These are phyloP conservation scores for Marmota flaviventris DNA, from an alignment of 2,113 vertebrate genomes.

Conservation along the genomic window DNA sequence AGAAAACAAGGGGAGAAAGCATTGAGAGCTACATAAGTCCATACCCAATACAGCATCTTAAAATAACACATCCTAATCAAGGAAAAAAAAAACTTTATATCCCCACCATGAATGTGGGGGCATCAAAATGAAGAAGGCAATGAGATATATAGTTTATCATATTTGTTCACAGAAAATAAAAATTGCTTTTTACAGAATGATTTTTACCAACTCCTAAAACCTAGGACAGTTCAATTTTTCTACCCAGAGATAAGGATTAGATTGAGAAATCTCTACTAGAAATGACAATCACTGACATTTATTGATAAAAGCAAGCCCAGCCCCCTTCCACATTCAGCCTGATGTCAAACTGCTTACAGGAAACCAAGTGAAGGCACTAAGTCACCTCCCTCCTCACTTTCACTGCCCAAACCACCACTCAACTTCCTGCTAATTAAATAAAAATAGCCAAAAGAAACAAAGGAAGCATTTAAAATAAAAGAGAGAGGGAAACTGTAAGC, in stretches of 20 bases:
- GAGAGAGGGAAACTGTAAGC: background rate
- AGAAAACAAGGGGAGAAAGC: background rate
- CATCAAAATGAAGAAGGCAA: background rate
- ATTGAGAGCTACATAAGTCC: background rate
- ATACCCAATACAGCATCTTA: background rate
- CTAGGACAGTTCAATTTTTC: slow-evolving; percentile 2
- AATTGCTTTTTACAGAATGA: slow-evolving; percentile 36
- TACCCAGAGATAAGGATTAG: slow-evolving; percentile 44
- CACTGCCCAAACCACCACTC: background rate
- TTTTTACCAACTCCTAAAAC: slow-evolving; percentile 12
- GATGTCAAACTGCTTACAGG: background rate
- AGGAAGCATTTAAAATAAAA: background rate
- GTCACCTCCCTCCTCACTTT: background rate
- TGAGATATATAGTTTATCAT: background rate
- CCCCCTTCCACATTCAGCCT: background rate
- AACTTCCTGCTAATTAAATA: background rate
- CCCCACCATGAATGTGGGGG: background rate
- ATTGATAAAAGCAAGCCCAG: background rate
- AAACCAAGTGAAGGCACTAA: background rate
- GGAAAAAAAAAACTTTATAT: background rate
- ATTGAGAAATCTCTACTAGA: background rate
- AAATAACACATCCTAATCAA: slow-evolving; percentile 45
- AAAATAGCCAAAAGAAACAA: background rate
- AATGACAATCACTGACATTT: background rate
- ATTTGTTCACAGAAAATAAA: slow-evolving; percentile 53